Base-by-base conservation (phyloP, 2,113 vertebrate genomes). In the Entomyzon cyanotis region DNA sequence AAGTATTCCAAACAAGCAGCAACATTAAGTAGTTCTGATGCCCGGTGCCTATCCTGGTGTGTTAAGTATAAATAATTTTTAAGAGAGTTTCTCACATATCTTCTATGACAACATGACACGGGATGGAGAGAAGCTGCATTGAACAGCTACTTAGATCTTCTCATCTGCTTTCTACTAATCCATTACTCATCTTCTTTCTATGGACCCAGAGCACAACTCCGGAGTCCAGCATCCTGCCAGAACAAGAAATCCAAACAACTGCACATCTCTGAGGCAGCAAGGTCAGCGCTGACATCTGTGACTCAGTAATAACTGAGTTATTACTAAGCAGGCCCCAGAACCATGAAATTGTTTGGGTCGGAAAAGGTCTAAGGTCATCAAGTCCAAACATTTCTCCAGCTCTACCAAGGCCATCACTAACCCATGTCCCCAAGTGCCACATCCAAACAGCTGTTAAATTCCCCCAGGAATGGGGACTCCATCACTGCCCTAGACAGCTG, bases 221-320 rank as follows among this genome's bases (percentile, higher is more conserved):
- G 0, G n/a, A 39, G 56, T 22, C 22, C 65, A 65, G 52, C 47
- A 44, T 4, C 67, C 37, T 13, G 0, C 1, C 59, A 67, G 47
- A 56, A 70, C 41, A 37, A 71, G 31, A 14, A 56, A 24, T 18
- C n/a, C 42, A 47, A 70, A 46, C 47, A 63, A 25, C 4, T 19
- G 39, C 49, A 69, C 7, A 1, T 7, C 52, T 33, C 69, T 35
- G 67, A 58, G 37, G 58, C 47, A 53, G 46, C 42, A 39, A 47
- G 39, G 60, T 30, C 33, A 81, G 64, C 1, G 1, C 64, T 7
- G 24, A 33, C 23, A 47, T 4, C 27, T 35, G 56, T 4, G 3
- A 56, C 37, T 28, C 87, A 42, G 25, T 17, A 37, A 30, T n/a
- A 50, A 28, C 19, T 15, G 55, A 42, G 39, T 19, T 60, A 69